Conservation (phyloP, 2,888 invertebrate genomes). For the Empis stercorea region DNA sequence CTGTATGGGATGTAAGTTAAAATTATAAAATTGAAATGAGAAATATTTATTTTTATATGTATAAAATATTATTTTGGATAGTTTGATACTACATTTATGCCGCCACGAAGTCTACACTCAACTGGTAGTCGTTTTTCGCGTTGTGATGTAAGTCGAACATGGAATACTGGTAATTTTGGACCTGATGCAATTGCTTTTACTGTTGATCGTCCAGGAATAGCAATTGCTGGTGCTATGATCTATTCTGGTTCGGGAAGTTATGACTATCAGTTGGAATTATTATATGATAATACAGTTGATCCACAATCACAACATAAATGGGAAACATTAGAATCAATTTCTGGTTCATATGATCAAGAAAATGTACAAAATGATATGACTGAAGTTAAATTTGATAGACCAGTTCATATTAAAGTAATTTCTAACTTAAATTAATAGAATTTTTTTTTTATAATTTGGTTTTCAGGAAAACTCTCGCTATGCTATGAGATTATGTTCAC, state of each 20-base stretch:
- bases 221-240: slow-evolving; percentile 78
- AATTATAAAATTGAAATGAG: background rate
- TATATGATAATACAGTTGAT: slow-evolving; percentile 56
- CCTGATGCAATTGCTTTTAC: slow-evolving; percentile 93
- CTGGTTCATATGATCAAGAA: slow-evolving; percentile 72
- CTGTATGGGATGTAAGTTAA: slow-evolving; percentile 52
- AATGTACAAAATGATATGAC: slow-evolving; percentile 80
- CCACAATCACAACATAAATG: slow-evolving; percentile 53
- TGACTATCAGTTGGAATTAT: slow-evolving; percentile 80
- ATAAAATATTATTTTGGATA: slow-evolving; percentile 10
- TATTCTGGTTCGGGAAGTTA: slow-evolving; percentile 82
- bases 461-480: slow-evolving; percentile 84
- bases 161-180: slow-evolving; percentile 95
- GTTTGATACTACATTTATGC: slow-evolving; percentile 33
- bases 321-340: slow-evolving; percentile 73
- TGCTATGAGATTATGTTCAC: slow-evolving; percentile 75
- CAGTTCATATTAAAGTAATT: slow-evolving; percentile 67
- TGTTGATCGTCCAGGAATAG: slow-evolving; percentile 80
- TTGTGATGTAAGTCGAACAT: slow-evolving; percentile 76
- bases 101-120: slow-evolving; percentile 63
- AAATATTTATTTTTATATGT: background rate
- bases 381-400: slow-evolving; percentile 81
- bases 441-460: slow-evolving; percentile 16
- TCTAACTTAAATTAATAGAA: background rate
- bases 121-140: slow-evolving; percentile 86